phyloP scores from a whole-genome alignment of 53 echinoderm and acorn worm species.

The Astropecten irregularis region DNA sequence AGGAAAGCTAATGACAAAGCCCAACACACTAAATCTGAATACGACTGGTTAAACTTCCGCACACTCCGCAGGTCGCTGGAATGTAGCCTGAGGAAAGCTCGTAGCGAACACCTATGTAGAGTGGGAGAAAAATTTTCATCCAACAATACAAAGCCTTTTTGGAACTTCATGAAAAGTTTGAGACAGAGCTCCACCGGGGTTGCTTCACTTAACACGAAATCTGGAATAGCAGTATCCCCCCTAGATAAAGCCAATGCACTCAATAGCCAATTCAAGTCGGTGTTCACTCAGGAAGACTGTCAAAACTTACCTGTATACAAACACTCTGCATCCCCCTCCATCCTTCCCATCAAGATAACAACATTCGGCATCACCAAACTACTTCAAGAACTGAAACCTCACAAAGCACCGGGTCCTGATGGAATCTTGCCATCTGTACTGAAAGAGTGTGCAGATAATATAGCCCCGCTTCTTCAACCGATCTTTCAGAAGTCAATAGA shows the following conservation, averaged over 20 bases:
- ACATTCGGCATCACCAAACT: neutral
- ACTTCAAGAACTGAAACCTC: neutral
- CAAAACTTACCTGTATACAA: neutral
- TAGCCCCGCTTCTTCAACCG: neutral
- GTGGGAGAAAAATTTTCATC: conserved; percentile 42
- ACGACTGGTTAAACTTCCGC: conserved; percentile 24
- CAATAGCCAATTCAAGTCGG: conserved; percentile 22
- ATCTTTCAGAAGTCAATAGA: neutral
- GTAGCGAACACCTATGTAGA: neutral
- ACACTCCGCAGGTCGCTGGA: neutral
- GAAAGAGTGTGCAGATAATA: neutral
- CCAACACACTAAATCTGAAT: neutral
- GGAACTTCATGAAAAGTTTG: conserved; percentile 48
- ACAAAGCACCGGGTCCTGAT: conserved; percentile 15
- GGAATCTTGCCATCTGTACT: neutral
- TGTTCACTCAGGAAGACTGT: conserved; percentile 23
- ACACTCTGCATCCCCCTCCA: neutral
- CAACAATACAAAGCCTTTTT: conserved; percentile 47
- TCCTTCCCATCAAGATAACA: neutral
- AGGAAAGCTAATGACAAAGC: conserved; percentile 41
- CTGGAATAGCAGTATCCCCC: neutral
- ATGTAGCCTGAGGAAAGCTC: conserved; percentile 25
- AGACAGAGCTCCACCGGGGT: conserved; percentile 40
- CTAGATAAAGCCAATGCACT: conserved; percentile 22
- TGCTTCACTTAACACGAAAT: neutral